Evolutionary conservation across 2,797 vertebrate species (phyloP).

Genomic region (Neostethus bicornis): DNA sequence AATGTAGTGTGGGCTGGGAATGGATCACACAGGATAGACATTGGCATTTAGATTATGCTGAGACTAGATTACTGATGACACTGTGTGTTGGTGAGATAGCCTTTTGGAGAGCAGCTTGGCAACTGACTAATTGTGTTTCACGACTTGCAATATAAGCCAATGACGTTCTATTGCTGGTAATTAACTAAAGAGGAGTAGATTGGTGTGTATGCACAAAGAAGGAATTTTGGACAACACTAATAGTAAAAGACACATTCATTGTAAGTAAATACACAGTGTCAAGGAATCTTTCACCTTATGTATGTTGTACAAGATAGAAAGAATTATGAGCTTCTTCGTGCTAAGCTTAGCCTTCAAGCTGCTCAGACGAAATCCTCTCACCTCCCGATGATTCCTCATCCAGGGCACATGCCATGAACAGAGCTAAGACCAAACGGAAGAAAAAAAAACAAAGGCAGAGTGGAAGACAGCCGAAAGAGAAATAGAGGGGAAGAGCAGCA

Average conservation of each 20-base stretch:
- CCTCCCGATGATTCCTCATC: slow-evolving; percentile 57
- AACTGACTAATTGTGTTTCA: slow-evolving; percentile 77
- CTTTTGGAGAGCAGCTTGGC: slow-evolving; percentile 71
- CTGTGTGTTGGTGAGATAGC: slow-evolving; percentile 76
- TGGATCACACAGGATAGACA: slow-evolving; percentile 77
- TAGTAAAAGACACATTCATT: slow-evolving; percentile 25
- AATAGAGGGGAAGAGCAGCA: slow-evolving; percentile 20
- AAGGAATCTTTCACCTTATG: slow-evolving; percentile 39
- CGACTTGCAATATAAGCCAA: slow-evolving; percentile 50
- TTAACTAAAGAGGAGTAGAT: slow-evolving; percentile 56
- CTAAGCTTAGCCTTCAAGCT: slow-evolving; percentile 51
- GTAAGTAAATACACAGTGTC: slow-evolving; percentile 27
- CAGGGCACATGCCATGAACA: slow-evolving; percentile 68
- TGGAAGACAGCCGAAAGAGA: slow-evolving; percentile 38
- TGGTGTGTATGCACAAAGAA: slow-evolving; percentile 41
- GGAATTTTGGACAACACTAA: slow-evolving; percentile 21
- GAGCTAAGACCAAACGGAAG: slow-evolving; percentile 69
- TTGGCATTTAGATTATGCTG: slow-evolving; percentile 81
- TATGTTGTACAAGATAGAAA: slow-evolving; percentile 40
- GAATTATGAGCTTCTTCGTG: slow-evolving; percentile 48
- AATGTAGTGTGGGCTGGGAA: slow-evolving; percentile 72
- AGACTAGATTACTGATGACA: slow-evolving; percentile 82
- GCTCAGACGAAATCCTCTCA: slow-evolving; percentile 58
- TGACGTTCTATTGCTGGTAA: slow-evolving; percentile 57
- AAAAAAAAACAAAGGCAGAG: slow-evolving; percentile 66